Evolutionary conservation across 2,113 vertebrate species (phyloP), one percentile per base, ranked within the genome.

Genomic region (Falco punctatus): DNA sequence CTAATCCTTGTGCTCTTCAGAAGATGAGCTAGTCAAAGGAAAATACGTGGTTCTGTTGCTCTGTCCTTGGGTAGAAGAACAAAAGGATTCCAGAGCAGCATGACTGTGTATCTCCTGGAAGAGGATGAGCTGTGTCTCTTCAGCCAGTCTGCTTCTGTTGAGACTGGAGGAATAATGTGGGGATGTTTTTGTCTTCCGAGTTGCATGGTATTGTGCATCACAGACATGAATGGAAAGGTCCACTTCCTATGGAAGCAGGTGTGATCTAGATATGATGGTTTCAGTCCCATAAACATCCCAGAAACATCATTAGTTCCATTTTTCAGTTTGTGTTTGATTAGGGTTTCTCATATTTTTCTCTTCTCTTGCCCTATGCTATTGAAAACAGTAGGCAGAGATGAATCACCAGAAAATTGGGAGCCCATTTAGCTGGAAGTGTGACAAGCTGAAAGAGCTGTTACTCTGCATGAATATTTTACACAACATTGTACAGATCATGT

Each of bases 381-480:
- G 58, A 86, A 95, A 91, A 81, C 48, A 80, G 87, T 93, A 95
- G 96, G 94, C 92, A 91, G 90, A 86, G 71, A 89, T 96, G 94
- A 93, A 93, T 96, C 94, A 96, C 28, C 49, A 77, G 67, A 91
- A 83, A 93, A 77, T 5, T 72, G 49, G 75, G 87, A 91, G 71
- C 70, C 75, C 33, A 5, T 91, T 88, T 86, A 82, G 38, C 33
- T 92, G 75, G 57, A 91, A 86, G 21, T 71, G 38, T 95, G 90
- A 86, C 87, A 93, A 69, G 77, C 67, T 94, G 81, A 83, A 94
- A 71, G 65, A 81, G 58, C 72, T 95, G 92, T 86, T 89, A 38
- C 59, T 89, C 77, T 75, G 62, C 67, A 46, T 88, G 32, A 88
- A 42, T 93, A 64, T 91, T 95, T 83, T 89, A 75, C 26, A 83